These are phyloP conservation scores for Diarsia brunnea DNA, from an alignment of 2,888 invertebrate genomes.

Conservation along the genomic window DNA sequence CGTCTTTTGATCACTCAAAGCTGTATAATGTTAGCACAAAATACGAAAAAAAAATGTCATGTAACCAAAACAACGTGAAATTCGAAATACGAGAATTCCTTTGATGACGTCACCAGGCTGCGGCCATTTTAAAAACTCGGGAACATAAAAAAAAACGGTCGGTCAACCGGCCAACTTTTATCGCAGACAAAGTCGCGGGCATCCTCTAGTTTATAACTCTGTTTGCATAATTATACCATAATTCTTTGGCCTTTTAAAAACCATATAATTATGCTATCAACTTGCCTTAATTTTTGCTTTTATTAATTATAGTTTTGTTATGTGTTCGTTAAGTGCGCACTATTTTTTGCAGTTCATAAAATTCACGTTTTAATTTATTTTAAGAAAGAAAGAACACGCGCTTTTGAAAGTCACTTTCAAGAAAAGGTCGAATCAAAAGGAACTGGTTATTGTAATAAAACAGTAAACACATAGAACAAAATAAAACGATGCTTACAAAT, in stretches of 20 bases:
- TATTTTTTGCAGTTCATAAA: background rate
- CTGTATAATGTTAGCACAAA: background rate
- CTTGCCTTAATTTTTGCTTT: slow-evolving; percentile 8
- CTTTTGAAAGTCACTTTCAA: background rate
- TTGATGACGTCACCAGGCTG: background rate
- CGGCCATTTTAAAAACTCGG: slow-evolving; percentile 21
- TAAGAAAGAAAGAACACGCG: background rate
- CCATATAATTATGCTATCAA: slow-evolving; percentile 31
- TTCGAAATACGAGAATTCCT: slow-evolving; percentile 21
- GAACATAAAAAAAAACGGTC: slow-evolving; percentile 14
- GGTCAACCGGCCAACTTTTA: slow-evolving; percentile 25
- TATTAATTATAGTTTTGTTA: slow-evolving; percentile 9
- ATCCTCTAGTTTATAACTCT: slow-evolving; percentile 13
- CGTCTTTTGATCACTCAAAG: background rate
- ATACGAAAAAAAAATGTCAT: background rate
- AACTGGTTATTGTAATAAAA: background rate
- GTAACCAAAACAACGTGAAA: background rate
- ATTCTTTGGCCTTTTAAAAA: slow-evolving; percentile 22
- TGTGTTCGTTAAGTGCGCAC: background rate
- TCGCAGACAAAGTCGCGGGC: slow-evolving; percentile 5
- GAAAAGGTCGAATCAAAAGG: background rate
- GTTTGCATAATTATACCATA: slow-evolving; percentile 24
- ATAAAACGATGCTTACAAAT: background rate
- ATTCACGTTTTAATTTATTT: background rate
- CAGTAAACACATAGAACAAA: background rate